Percentiles rank a stretch among this genome's conserved stretches.
phyloP scores from a whole-genome alignment of 2,888 invertebrate genomes.

The Chloroclysta siterata region DNA sequence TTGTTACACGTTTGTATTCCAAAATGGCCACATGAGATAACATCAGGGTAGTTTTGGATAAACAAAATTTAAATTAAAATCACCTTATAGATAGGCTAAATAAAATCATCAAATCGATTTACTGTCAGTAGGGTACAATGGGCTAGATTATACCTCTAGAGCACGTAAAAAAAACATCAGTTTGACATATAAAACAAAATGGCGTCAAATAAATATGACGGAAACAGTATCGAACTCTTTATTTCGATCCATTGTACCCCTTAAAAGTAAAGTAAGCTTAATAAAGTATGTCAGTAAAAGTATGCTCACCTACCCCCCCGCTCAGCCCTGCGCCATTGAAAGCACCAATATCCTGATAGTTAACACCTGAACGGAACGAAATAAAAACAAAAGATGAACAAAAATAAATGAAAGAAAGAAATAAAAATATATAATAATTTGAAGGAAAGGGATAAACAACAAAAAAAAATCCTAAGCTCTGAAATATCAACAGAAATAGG shows the following conservation, averaged over 20 bases:
- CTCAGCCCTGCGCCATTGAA: conserved; percentile 30
- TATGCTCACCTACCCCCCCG: conserved; percentile 34
- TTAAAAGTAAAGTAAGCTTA: not conserved
- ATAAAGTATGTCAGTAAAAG: conserved; percentile 17
- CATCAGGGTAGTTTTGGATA: conserved; percentile 10
- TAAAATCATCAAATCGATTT: not conserved
- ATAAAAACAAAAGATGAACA: conserved; percentile 25
- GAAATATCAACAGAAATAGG: not conserved
- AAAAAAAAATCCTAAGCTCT: conserved; percentile 5
- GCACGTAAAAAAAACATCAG: not conserved
- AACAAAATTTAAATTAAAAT: conserved; percentile 1
- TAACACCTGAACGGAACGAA: conserved; percentile 29
- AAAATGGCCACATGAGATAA: conserved; percentile 10
- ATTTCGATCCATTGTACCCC: not conserved
- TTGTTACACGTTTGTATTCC: not conserved
- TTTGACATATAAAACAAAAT: not conserved
- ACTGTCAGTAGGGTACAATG: not conserved
- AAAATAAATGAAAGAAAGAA: conserved; percentile 23
- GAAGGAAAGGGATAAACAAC: conserved; percentile 4
- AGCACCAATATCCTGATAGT: conserved; percentile 30
- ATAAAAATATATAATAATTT: not conserved
- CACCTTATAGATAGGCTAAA: not conserved
- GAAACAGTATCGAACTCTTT: not conserved
- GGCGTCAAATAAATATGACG: not conserved
- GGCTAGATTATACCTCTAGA: not conserved